phyloP scores from a whole-genome alignment of 2,888 invertebrate species.

The Lumbricus terrestris region DNA sequence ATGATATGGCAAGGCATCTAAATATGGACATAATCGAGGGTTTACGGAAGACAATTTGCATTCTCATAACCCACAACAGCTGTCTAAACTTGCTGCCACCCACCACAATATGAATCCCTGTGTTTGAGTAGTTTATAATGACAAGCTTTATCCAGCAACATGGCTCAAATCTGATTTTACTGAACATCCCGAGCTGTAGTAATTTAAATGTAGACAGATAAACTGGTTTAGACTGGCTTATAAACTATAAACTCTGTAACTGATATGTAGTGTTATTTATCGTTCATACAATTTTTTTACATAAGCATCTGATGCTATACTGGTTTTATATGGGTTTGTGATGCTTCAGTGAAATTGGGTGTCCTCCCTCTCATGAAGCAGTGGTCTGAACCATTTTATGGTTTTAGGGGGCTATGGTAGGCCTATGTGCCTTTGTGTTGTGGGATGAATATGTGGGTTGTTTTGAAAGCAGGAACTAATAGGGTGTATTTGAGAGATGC shows the following conservation, averaged over 20 bases:
- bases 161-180: not conserved
- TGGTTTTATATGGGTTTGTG: not conserved
- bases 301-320: not conserved
- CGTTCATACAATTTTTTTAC: not conserved
- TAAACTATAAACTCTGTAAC: slow-evolving; percentile 3
- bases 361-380: too few relatives aligned
- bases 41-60: too few relatives aligned
- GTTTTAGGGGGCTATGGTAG: too few relatives aligned
- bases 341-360: not conserved
- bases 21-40: not conserved
- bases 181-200: not conserved
- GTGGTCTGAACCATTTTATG: not conserved
- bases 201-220: not conserved
- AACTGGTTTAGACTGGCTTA: not conserved
- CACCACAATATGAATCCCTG: not conserved
- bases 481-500: too few relatives aligned
- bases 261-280: not conserved
- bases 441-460: too few relatives aligned
- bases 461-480: too few relatives aligned
- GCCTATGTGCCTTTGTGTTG: too few relatives aligned
- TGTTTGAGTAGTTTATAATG: not conserved
- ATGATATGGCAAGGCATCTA: not conserved
- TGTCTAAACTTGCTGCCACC: not conserved
- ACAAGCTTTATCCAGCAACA: not conserved
- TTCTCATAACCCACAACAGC: not conserved